Evolutionary conservation across 2,888 invertebrate genomes (phyloP), one percentile per base, ranked within the genome.

Genomic region (Mechanitis mazaeus): DNA sequence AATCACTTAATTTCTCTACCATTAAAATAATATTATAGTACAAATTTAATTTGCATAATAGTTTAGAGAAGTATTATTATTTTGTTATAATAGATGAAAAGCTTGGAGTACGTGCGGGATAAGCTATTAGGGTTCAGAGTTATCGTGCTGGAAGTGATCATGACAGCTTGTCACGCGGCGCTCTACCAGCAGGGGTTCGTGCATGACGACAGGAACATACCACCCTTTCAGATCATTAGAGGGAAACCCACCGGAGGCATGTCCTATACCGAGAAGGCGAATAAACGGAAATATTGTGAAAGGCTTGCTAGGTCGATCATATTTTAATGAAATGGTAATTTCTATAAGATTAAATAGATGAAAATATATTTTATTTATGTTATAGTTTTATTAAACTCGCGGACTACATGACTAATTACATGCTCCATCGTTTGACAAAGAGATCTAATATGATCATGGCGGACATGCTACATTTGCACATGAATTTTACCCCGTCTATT

Each of bases 231-330:
- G 68, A 84, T 92, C 0, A 88, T 92, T 5, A 74, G 92, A n/a
- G 92, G 92, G 38, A 92, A 92, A 74, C 91, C 92, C 63, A 91
- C 91, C 0, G 92, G 92, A 31, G 95, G 95, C 69, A 95, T 96
- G 93, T 95, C 95, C 3, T 97, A 96, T 77, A 96, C 96, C 56
- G 95, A 97, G 75, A 96, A 96, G 75, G 95, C 95, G 0, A 94
- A 94, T 72, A 97, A 97, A 76, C 92, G 95, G 67, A 93, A 94
- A 70, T 95, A 95, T 77, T 97, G 96, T 76, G 93, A 93, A 75
- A 89, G 95, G 65, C 88, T 97, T 2, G 93, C 95, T 46, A 92
- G 95, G 96, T 96, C 88, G 79, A 45, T 31, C 9, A 20, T 35
- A 35, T 35, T 35, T 35, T 35, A 3, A 35, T 35, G 35, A 5